phyloP scores from a whole-genome alignment of 2,888 invertebrate species.

The Drosophila yooni region DNA sequence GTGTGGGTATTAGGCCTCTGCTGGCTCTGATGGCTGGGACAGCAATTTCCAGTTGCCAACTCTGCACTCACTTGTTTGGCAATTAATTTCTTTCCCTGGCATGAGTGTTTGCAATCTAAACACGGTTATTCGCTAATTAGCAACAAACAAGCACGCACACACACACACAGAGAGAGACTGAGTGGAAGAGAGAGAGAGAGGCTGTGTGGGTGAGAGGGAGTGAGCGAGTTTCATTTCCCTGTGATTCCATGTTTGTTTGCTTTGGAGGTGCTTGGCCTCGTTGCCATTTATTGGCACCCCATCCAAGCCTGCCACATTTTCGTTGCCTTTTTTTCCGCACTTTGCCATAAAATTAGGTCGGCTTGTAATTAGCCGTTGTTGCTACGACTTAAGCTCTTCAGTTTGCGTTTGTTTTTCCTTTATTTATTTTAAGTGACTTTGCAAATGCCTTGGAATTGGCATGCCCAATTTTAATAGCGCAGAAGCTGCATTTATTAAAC shows the following conservation, averaged over 20 bases:
- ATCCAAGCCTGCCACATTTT: conserved; percentile 45
- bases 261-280: conserved; percentile 74
- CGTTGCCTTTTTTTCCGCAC: conserved; percentile 56
- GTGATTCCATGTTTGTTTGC: conserved; percentile 66
- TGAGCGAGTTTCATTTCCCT: conserved; percentile 60
- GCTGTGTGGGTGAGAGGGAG: not conserved
- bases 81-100: conserved; percentile 76
- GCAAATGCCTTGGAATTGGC: conserved; percentile 28
- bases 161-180: conserved; percentile 15
- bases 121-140: conserved; percentile 82
- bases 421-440: conserved; percentile 52
- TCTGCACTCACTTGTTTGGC: conserved; percentile 79
- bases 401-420: conserved; percentile 21
- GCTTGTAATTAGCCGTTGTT: conserved; percentile 72
- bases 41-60: conserved; percentile 75
- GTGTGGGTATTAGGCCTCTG: conserved; percentile 59
- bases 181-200: not conserved
- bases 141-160: conserved; percentile 73
- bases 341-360: conserved; percentile 70
- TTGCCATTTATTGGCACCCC: conserved; percentile 73
- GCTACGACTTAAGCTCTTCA: conserved; percentile 64
- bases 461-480: conserved; percentile 3
- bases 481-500: conserved; percentile 5
- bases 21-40: conserved; percentile 29
- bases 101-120: conserved; percentile 82